Evolutionary conservation across 2,797 vertebrate species (phyloP), one percentile per base, ranked within the genome.

Genomic region (Labeo calbasu): DNA sequence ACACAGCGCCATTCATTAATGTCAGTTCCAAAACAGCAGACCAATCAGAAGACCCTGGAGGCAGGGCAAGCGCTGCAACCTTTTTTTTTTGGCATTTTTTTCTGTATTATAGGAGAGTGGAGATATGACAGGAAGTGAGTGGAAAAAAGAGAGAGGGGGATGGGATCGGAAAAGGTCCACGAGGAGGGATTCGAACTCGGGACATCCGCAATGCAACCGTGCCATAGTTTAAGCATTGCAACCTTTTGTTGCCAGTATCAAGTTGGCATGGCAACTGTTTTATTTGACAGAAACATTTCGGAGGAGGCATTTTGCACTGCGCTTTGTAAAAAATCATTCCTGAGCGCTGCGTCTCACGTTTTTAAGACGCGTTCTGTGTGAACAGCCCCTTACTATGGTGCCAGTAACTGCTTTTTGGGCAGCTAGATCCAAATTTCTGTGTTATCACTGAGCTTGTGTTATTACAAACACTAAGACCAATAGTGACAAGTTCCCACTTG

Each of bases 371-470:
- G 8, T 32, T 65, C 63, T 65, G 14, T 65, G 63, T 17, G 63
- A 65, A 65, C 28, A 7, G 14, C 25, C 28, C 23, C 51, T 71
- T 81, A 21, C 80, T 63, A 69, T 55, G 77, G 57, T 82, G 77
- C 73, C 77, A 57, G 53, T 76, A 40, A 75, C 48, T 53, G 59
- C 59, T 77, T 69, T 68, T 68, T n/a, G 73, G 82, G 82, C 73
- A 69, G 82, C 63, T 77, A 77, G 73, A 83, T 50, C 46, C 59
- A 75, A 76, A 66, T 66, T 32, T 8, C 7, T 14, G 72, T 55
- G 59, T 82, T 76, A 51, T 57, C 72, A 76, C 77, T 82, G 69
- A 63, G 69, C 46, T 82, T 73, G 55, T 65, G 23, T 76, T 53
- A 59, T 76, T 76, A 61, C 17, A 4, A 72, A 65, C 51, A 70